phyloP scores from a whole-genome alignment of 2,888 invertebrate species.

The Oeneis ivallda region DNA sequence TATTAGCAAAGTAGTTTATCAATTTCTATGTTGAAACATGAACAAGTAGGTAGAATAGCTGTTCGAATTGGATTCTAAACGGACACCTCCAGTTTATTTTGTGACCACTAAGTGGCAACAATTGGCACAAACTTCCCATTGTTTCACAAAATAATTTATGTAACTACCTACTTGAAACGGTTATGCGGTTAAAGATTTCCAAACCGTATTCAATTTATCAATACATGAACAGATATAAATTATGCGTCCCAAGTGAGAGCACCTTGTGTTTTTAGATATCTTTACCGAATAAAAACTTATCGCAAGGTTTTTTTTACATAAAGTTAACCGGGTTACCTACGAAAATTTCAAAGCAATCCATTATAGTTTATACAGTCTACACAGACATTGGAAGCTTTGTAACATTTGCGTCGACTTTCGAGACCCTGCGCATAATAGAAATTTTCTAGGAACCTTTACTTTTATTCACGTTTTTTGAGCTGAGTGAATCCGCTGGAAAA shows the following conservation, averaged over 20 bases:
- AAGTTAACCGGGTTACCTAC: slow-evolving; percentile 22
- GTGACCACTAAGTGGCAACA: slow-evolving; percentile 14
- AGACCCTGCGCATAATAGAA: background rate
- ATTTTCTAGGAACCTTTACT: background rate
- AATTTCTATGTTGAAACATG: background rate
- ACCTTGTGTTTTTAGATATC: slow-evolving; percentile 4
- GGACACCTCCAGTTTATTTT: slow-evolving; percentile 7
- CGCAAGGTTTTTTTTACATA: slow-evolving; percentile 10
- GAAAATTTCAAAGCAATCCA: slow-evolving; percentile 8
- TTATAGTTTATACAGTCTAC: background rate
- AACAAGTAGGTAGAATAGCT: slow-evolving; percentile 8
- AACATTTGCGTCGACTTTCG: background rate
- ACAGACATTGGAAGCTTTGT: slow-evolving; percentile 12
- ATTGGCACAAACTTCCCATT: slow-evolving; percentile 12
- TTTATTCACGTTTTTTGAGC: background rate
- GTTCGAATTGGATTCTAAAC: slow-evolving; percentile 4
- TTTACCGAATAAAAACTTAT: slow-evolving; percentile 12
- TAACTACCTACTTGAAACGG: slow-evolving; percentile 10
- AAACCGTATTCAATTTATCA: slow-evolving; percentile 20
- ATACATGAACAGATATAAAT: slow-evolving; percentile 22
- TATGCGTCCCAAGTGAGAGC: slow-evolving; percentile 15
- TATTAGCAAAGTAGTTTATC: background rate
- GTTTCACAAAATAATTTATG: slow-evolving; percentile 21
- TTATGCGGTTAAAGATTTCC: slow-evolving; percentile 13
- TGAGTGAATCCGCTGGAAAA: no score